Percentiles rank a stretch among this genome's conserved stretches.
Conservation (phyloP, 2,888 invertebrate genomes). For the Oscheius sp. region DNA sequence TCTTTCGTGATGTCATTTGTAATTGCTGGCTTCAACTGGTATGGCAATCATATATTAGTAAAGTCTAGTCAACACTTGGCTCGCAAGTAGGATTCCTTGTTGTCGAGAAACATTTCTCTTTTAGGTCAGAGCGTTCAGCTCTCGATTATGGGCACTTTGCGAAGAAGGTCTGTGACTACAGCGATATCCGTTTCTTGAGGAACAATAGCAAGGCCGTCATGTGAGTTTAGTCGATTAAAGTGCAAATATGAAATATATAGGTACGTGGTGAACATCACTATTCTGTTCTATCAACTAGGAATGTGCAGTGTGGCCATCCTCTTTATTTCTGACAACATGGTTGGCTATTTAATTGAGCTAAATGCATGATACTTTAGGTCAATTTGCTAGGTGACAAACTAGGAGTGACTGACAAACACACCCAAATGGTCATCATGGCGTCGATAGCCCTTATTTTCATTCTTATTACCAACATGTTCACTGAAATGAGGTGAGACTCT, state of each 20-base stretch:
- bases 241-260: constrained; percentile 41
- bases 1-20: constrained; percentile 72
- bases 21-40: constrained; percentile 73
- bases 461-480: constrained; percentile 71
- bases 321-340: constrained; percentile 73
- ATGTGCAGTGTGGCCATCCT: constrained; percentile 73
- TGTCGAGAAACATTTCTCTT: background rate
- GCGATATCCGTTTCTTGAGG: constrained; percentile 66
- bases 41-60: constrained; percentile 73
- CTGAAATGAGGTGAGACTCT: constrained; percentile 50
- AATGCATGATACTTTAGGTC: constrained; percentile 34
- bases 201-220: constrained; percentile 70
- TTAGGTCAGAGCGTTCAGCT: constrained; percentile 65
- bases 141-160: constrained; percentile 73
- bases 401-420: constrained; percentile 56
- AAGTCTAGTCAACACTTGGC: constrained; percentile 71
- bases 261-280: constrained; percentile 73
- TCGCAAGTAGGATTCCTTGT: constrained; percentile 54
- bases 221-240: constrained; percentile 42
- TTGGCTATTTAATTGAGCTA: constrained; percentile 39
- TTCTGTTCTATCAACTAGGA: constrained; percentile 73
- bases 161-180: constrained; percentile 72
- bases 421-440: constrained; percentile 68
- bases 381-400: constrained; percentile 65
- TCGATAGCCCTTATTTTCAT: constrained; percentile 69